Percentiles rank a stretch among this genome's conserved stretches.
Evolutionary conservation across 2,888 invertebrate species (phyloP).

Genomic region (Stegana nigrithorax): DNA sequence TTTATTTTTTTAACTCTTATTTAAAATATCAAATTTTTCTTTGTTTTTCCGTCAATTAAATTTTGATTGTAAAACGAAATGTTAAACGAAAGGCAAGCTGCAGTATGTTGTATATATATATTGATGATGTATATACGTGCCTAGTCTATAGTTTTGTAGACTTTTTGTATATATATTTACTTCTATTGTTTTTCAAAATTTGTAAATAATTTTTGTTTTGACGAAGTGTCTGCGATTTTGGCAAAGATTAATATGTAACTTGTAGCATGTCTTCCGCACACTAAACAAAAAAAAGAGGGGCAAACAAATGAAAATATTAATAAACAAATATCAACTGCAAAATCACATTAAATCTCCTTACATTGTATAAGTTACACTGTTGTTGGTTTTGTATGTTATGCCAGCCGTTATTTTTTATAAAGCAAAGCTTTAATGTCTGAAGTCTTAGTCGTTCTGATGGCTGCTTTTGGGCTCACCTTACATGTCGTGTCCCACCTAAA

Average conservation of each 20-base stretch:
- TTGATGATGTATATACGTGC: too few species aligned
- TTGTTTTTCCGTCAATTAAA: not conserved
- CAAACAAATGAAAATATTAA: not conserved
- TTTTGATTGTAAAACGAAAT: not conserved
- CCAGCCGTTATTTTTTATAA: constrained; percentile 15
- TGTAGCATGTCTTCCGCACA: not conserved
- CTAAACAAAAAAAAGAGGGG: not conserved
- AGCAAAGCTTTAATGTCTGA: constrained; percentile 22
- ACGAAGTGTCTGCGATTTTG: too few species aligned
- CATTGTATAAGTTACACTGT: too few species aligned
- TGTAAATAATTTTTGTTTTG: too few species aligned
- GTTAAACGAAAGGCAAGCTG: not conserved
- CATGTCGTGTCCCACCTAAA: constrained; percentile 42
- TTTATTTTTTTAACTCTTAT: too few species aligned
- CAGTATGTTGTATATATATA: not conserved
- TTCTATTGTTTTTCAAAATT: not conserved
- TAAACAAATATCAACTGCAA: not conserved
- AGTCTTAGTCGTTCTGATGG: constrained; percentile 22
- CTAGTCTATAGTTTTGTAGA: not conserved
- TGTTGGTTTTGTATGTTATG: not conserved
- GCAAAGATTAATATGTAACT: not conserved
- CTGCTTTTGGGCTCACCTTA: constrained; percentile 38
- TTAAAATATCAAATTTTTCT: too few species aligned
- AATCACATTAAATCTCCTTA: too few species aligned
- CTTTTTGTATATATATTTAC: not conserved